A percentile compares a stretch with the other conserved stretches of the same genome.
Evolutionary conservation across 2,113 vertebrate species (phyloP).

Genomic region (Malurus alboscapulatus): DNA sequence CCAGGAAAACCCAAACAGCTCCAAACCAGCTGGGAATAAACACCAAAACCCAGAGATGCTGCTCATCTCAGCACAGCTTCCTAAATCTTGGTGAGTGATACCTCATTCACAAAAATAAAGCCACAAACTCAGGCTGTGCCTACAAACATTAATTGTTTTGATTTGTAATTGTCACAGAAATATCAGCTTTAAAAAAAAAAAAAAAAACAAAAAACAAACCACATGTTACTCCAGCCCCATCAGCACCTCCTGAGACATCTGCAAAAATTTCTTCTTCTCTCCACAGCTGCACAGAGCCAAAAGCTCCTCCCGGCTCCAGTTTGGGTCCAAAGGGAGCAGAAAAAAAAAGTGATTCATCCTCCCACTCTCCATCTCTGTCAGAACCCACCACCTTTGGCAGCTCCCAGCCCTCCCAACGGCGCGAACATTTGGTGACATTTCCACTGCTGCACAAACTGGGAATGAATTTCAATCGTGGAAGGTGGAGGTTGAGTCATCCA

Average conservation of each 20-base stretch:
- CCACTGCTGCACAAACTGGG: not conserved
- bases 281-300: not conserved
- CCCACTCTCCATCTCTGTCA: not conserved
- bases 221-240: not conserved
- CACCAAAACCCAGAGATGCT: not conserved
- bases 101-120: not conserved
- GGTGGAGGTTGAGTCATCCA: not conserved
- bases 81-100: not conserved
- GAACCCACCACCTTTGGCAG: constrained; percentile 29
- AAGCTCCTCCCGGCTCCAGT: not conserved
- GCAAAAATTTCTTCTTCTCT: not conserved
- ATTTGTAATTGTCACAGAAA: not conserved
- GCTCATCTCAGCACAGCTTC: not conserved
- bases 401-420: not conserved
- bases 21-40: not conserved
- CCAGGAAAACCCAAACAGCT: not conserved
- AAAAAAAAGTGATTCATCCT: constrained; percentile 32
- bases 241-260: not conserved
- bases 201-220: accelerated
- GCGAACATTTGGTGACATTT: constrained; percentile 56
- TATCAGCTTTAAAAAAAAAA: not conserved
- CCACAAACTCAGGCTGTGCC: not conserved
- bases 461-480: not conserved
- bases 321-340: constrained; percentile 7
- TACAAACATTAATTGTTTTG: not conserved